Conservation (phyloP, 2,888 invertebrate genomes). For the Galeruca laticollis region DNA sequence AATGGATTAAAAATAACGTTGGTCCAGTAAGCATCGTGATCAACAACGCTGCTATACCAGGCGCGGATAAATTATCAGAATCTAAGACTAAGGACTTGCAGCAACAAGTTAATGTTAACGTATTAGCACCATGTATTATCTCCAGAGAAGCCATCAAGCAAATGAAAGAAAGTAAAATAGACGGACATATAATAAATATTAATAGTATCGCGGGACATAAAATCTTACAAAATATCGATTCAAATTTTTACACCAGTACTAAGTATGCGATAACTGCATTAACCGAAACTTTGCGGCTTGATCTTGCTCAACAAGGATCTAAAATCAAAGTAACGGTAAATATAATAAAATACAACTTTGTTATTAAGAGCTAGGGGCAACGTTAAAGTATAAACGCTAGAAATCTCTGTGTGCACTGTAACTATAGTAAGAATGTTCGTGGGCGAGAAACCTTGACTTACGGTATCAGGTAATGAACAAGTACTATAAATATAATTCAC, state of each 20-base stretch:
- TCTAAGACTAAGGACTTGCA: slow-evolving; percentile 46
- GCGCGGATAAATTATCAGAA: slow-evolving; percentile 49
- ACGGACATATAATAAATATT: slow-evolving; percentile 34
- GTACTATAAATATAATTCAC: no score
- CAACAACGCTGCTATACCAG: slow-evolving; percentile 62
- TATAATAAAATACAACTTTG: no score
- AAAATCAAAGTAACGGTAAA: slow-evolving; percentile 52
- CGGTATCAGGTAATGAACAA: no score
- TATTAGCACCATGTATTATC: slow-evolving; percentile 44
- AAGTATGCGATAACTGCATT: slow-evolving; percentile 49
- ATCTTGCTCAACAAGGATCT: slow-evolving; percentile 40
- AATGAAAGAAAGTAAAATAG: slow-evolving; percentile 31
- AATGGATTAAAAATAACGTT: slow-evolving; percentile 58
- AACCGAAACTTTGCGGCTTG: slow-evolving; percentile 47
- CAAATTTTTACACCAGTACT: slow-evolving; percentile 43
- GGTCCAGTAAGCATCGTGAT: slow-evolving; percentile 61
- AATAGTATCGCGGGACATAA: slow-evolving; percentile 32
- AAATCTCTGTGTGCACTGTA: no score
- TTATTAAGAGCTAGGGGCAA: no score
- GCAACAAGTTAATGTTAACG: slow-evolving; percentile 41
- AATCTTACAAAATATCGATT: neutral
- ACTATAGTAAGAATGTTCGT: no score
- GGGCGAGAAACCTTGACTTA: no score
- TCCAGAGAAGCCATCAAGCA: slow-evolving; percentile 51
- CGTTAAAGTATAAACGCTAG: no score